phyloP scores from a whole-genome alignment of 2,888 invertebrate genomes.

The Chaetoderma sp. region DNA sequence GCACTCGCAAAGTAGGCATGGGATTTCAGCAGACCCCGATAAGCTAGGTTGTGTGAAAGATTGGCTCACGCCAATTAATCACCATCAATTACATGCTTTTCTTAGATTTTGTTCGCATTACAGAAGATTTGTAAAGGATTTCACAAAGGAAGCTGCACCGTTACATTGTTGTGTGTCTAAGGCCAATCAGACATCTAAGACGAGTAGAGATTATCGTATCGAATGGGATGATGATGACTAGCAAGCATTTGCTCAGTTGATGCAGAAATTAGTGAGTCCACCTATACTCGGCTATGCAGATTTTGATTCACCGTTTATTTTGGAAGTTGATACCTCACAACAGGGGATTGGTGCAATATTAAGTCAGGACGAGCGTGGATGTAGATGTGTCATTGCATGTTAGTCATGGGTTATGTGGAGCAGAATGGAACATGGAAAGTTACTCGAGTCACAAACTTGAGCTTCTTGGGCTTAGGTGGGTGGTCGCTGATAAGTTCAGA shows the following conservation, averaged over 20 bases:
- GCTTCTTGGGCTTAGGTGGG: conserved; percentile 34
- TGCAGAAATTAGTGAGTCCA: not conserved
- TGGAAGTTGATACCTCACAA: conserved; percentile 3
- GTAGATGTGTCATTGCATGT: conserved; percentile 1
- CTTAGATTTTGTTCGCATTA: not conserved
- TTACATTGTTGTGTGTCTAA: not conserved
- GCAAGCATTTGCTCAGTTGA: not conserved
- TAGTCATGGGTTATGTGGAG: conserved; percentile 7
- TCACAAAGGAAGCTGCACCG: not conserved
- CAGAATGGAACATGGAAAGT: not conserved
- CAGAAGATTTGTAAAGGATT: not conserved
- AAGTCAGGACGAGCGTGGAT: not conserved
- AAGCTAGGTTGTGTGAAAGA: not conserved
- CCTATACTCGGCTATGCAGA: conserved; percentile 6
- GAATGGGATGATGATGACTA: conserved; percentile 4
- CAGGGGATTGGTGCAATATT: conserved; percentile 7
- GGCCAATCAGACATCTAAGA: not conserved
- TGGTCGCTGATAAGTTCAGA: conserved; percentile 24
- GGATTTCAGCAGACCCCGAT: conserved; percentile 6
- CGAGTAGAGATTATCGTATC: no score
- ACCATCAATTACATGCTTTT: not conserved
- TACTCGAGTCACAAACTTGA: conserved; percentile 22
- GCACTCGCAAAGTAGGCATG: no score
- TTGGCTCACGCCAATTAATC: not conserved
- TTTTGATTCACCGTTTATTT: not conserved